Conservation (phyloP, 2,888 invertebrate genomes). For the Heteromurus nitidus region DNA sequence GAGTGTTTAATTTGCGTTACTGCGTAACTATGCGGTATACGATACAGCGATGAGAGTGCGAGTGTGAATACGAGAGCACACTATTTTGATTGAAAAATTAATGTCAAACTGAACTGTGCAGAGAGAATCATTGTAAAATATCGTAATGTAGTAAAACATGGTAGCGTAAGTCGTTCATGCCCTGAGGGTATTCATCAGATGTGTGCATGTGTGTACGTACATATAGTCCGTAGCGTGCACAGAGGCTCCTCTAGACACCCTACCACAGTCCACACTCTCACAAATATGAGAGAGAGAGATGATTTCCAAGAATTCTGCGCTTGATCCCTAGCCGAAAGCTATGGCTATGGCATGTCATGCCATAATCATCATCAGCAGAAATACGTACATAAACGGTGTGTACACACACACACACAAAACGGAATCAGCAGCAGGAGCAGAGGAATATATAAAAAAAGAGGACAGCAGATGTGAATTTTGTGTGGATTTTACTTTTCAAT, state of each 20-base stretch:
- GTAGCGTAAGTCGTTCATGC: background rate
- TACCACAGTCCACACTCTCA: background rate
- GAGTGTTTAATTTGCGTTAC: too few relatives aligned
- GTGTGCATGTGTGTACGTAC: background rate
- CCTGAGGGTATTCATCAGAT: background rate
- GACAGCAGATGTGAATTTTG: constrained; percentile 54
- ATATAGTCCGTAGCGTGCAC: background rate
- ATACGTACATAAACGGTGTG: background rate
- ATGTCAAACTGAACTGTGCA: background rate
- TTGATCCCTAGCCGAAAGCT: constrained; percentile 33
- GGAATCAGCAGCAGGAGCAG: background rate
- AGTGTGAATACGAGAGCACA: too few relatives aligned
- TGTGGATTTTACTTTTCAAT: constrained; percentile 38
- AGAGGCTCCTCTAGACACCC: background rate
- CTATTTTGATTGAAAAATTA: too few relatives aligned
- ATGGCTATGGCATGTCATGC: constrained; percentile 15
- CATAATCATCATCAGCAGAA: background rate
- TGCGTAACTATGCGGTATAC: too few relatives aligned
- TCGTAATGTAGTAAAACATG: background rate
- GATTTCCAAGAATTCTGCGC: constrained; percentile 45
- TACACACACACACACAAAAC: background rate
- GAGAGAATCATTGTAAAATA: background rate
- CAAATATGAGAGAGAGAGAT: background rate
- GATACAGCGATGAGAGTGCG: too few relatives aligned
- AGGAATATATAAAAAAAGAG: constrained; percentile 17